phyloP scores from a whole-genome alignment of 2,888 invertebrate species.

The Ypsolopha scabrella region DNA sequence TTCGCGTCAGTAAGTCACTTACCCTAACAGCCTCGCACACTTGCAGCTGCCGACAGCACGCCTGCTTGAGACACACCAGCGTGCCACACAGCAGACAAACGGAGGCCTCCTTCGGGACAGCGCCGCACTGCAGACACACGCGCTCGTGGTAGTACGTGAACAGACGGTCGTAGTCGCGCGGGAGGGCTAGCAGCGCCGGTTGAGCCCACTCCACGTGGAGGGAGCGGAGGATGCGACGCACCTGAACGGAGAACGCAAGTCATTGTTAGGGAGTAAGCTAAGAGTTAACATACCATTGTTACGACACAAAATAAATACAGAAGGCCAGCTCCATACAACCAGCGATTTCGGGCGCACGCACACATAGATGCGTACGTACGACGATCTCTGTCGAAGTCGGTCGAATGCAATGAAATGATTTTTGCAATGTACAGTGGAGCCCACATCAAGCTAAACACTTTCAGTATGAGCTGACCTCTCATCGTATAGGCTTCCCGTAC shows the following conservation, averaged over 20 bases:
- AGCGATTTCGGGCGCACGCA: too few relatives aligned
- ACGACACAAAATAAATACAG: too few relatives aligned
- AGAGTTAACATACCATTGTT: too few relatives aligned
- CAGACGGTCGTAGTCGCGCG: slow-evolving; percentile 88
- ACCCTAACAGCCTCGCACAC: slow-evolving; percentile 86
- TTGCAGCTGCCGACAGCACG: slow-evolving; percentile 86
- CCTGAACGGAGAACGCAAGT: slow-evolving; percentile 17
- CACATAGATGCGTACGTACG: too few relatives aligned
- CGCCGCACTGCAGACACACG: slow-evolving; percentile 89
- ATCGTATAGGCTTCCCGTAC: too few relatives aligned
- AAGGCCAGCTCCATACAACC: too few relatives aligned
- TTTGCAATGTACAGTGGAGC: too few relatives aligned
- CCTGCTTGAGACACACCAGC: slow-evolving; percentile 91
- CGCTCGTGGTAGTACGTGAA: slow-evolving; percentile 90
- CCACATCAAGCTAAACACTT: too few relatives aligned
- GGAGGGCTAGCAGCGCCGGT: slow-evolving; percentile 87
- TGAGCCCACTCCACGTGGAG: slow-evolving; percentile 84
- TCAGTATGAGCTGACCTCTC: too few relatives aligned
- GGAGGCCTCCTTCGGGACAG: slow-evolving; percentile 87
- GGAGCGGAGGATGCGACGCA: slow-evolving; percentile 76
- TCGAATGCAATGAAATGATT: too few relatives aligned
- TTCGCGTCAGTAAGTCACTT: background rate
- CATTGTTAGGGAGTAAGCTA: background rate
- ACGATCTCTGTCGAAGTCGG: too few relatives aligned
- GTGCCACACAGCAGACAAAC: slow-evolving; percentile 94